Evolutionary conservation across 2,888 invertebrate species (phyloP).

Genomic region (Xanthia icteritia): DNA sequence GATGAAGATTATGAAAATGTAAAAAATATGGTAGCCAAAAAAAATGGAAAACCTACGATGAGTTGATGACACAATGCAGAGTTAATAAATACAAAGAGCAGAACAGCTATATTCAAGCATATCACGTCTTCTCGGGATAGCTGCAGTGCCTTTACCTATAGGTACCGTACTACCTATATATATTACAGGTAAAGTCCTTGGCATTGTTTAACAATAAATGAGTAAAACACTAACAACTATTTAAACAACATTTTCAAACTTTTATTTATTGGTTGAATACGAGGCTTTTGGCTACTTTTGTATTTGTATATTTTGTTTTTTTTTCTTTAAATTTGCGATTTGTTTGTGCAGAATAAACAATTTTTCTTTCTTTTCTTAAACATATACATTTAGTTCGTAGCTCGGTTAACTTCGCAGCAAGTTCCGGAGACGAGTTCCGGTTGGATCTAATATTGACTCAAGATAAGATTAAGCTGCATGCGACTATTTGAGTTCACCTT

Average conservation of each 20-base stretch:
- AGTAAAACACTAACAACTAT: constrained; percentile 8
- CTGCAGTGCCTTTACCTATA: background rate
- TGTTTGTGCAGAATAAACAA: no score
- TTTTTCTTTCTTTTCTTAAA: background rate
- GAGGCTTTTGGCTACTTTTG: no score
- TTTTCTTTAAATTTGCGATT: no score
- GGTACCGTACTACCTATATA: background rate
- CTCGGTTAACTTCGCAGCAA: constrained; percentile 24
- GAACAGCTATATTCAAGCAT: background rate
- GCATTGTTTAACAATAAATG: constrained; percentile 8
- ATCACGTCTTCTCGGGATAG: background rate
- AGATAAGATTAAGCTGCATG: constrained; percentile 49
- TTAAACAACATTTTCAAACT: background rate
- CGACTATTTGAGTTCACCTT: constrained; percentile 61
- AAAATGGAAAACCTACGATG: background rate
- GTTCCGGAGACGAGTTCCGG: constrained; percentile 53
- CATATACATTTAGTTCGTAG: constrained; percentile 19
- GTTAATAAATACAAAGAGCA: background rate
- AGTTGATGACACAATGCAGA: background rate
- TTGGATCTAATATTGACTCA: constrained; percentile 49
- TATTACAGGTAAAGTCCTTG: background rate
- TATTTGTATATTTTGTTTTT: no score
- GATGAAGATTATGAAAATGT: background rate
- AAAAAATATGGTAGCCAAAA: background rate
- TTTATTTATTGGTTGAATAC: no score